Conservation (phyloP, 2,888 invertebrate species). For the Aporophyla lueneburgensis region DNA sequence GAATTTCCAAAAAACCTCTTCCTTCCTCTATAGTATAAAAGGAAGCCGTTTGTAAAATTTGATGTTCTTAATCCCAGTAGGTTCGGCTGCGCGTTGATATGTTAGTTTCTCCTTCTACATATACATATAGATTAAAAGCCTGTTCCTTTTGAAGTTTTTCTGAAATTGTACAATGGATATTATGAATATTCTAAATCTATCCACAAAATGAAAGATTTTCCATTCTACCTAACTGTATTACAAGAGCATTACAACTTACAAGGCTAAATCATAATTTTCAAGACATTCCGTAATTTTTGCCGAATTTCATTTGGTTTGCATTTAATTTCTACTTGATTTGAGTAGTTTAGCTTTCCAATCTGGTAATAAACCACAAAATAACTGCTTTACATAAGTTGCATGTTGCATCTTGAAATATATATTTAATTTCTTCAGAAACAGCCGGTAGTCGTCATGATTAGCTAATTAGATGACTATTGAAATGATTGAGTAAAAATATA, state of each 20-base stretch:
- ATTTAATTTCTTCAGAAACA: conserved; percentile 5
- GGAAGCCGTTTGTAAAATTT: too few species aligned
- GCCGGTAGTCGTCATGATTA: not conserved
- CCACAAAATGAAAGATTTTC: not conserved
- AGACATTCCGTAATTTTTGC: not conserved
- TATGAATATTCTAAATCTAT: not conserved
- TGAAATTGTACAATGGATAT: not conserved
- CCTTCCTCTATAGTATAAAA: too few species aligned
- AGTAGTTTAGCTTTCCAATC: conserved; percentile 11
- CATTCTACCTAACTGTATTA: not conserved
- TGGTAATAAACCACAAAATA: not conserved
- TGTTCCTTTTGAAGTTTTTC: not conserved
- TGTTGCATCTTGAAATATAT: conserved; percentile 15
- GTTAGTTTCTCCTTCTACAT: too few species aligned
- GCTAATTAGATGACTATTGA: conserved; percentile 22
- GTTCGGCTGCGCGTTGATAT: too few species aligned
- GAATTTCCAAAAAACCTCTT: too few species aligned
- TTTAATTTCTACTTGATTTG: not conserved
- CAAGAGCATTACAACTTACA: not conserved
- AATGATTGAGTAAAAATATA: not conserved
- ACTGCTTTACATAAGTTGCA: conserved; percentile 14
- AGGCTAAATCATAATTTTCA: not conserved
- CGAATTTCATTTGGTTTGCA: not conserved
- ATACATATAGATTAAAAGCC: too few species aligned
- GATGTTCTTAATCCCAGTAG: too few species aligned